Conservation (phyloP, 2,888 invertebrate species). For the Acleris emargana region DNA sequence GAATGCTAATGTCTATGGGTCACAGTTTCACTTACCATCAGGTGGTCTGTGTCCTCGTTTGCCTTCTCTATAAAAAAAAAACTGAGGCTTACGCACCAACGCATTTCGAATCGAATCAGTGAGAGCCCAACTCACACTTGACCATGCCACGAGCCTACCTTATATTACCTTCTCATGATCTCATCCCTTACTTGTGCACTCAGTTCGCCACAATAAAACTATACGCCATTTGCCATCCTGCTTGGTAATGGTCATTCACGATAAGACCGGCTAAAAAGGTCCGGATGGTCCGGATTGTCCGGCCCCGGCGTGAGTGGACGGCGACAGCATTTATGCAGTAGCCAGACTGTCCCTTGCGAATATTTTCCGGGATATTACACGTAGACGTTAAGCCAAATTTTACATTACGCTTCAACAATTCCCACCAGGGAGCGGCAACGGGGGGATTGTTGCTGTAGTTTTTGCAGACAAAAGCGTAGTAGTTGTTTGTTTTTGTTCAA, state of each 20-base stretch:
- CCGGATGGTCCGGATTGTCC: conserved; percentile 14
- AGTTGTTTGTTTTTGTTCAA: conserved; percentile 29
- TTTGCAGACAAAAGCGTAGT: conserved; percentile 23
- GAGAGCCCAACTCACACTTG: too few species aligned
- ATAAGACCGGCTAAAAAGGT: conserved; percentile 17
- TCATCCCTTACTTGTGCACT: conserved; percentile 6
- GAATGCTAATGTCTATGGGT: too few species aligned
- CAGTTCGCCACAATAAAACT: conserved; percentile 10
- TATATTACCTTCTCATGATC: neutral
- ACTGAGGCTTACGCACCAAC: too few species aligned
- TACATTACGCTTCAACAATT: conserved; percentile 36
- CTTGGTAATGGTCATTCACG: conserved; percentile 22
- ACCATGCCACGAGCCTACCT: too few species aligned
- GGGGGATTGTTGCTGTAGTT: conserved; percentile 28
- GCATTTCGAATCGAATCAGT: too few species aligned
- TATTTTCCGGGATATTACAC: conserved; percentile 47
- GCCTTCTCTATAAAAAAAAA: too few species aligned
- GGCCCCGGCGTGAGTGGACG: conserved; percentile 27
- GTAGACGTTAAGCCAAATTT: conserved; percentile 36
- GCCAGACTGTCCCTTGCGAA: conserved; percentile 42
- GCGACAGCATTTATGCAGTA: conserved; percentile 32
- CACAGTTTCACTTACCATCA: too few species aligned
- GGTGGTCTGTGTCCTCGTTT: too few species aligned
- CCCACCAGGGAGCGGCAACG: conserved; percentile 24
- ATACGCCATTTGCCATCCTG: conserved; percentile 15